Evolutionary conservation across 1,140 invertebrate species (phyloP), one percentile per base, ranked within the genome.

Genomic region (Colletes gigas): DNA sequence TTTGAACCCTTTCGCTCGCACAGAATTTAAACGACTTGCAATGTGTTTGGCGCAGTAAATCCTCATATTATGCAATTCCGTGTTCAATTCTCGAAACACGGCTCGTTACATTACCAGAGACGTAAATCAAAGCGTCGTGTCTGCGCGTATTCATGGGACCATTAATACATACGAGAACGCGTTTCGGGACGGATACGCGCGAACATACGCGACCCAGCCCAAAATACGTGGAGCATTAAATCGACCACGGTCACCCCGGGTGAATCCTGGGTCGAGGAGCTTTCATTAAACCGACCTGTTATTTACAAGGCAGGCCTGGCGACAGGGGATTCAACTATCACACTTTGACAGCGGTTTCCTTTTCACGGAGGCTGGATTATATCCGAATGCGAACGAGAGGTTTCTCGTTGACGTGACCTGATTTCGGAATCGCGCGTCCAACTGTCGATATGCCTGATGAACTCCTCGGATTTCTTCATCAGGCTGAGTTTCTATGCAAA

Each of bases 271-370:
- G 39, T 21, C 59, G 50, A 4, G 30, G 15, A 12, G 78, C 68
- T 81, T 81, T 76, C 47, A 68, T 84, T 71, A 80, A 47, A 9
- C 30, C 52, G 19, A 73, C 19, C 63, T 52, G 41, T 77, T 81
- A 67, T 81, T 52, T 59, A 30, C 66, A 59, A 75, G 9, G 19
- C 72, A 15, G 6, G 10, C 19, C 73, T 47, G 54, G 52, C 0
- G 69, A 21, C 41, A 5, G 52, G 21, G 30, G 57, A 77, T 78
- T 78, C n/a, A 41, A 78, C 47, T 71, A 71, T 70, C 57, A 71
- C 55, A 41, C 65, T 67, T 67, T 57, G 83, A 75, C 74, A 73
- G 57, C 47, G 60, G 70, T 55, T 86, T 85, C 69, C 83, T 74
- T 68, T 59, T 55, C 39, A 30, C 71, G 62, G 55, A 70, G 59